These are phyloP conservation scores for Monopterus albus DNA, from an alignment of 2,113 vertebrate genomes.

Conservation along the genomic window DNA sequence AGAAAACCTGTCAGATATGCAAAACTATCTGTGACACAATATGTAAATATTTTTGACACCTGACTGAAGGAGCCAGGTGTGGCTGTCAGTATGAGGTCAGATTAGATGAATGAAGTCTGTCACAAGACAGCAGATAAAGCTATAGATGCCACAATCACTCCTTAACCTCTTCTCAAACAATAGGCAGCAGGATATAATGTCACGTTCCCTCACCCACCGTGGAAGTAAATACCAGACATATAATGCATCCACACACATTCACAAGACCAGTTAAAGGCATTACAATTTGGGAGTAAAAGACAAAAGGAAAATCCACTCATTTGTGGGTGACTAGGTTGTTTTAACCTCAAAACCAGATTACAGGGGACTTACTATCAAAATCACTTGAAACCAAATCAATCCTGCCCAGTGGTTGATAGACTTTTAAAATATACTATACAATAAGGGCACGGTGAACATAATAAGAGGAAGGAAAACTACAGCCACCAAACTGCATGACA, in stretches of 20 bases:
- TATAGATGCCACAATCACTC: constrained; percentile 37
- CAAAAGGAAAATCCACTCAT: constrained; percentile 54
- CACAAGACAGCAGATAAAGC: constrained; percentile 61
- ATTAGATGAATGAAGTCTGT: constrained; percentile 47
- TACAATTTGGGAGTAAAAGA: constrained; percentile 34
- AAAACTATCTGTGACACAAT: constrained; percentile 40
- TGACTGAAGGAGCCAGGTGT: background rate
- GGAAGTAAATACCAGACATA: background rate
- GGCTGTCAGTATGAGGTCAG: constrained; percentile 17
- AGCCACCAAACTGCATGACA: background rate
- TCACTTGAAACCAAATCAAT: constrained; percentile 62
- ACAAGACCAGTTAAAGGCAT: constrained; percentile 32
- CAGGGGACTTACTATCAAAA: constrained; percentile 51
- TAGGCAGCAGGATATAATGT: constrained; percentile 59
- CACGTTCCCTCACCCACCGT: constrained; percentile 33
- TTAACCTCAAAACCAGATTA: constrained; percentile 59
- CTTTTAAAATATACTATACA: constrained; percentile 16
- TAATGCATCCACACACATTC: constrained; percentile 16
- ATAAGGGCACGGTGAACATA: background rate
- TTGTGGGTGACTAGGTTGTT: constrained; percentile 73
- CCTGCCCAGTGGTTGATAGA: constrained; percentile 47
- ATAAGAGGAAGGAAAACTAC: background rate
- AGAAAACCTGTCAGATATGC: constrained; percentile 7
- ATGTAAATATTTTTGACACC: constrained; percentile 40
- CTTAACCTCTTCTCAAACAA: constrained; percentile 40